These are phyloP conservation scores for Nebria brevicollis DNA, from an alignment of 2,888 invertebrate genomes.

Conservation along the genomic window DNA sequence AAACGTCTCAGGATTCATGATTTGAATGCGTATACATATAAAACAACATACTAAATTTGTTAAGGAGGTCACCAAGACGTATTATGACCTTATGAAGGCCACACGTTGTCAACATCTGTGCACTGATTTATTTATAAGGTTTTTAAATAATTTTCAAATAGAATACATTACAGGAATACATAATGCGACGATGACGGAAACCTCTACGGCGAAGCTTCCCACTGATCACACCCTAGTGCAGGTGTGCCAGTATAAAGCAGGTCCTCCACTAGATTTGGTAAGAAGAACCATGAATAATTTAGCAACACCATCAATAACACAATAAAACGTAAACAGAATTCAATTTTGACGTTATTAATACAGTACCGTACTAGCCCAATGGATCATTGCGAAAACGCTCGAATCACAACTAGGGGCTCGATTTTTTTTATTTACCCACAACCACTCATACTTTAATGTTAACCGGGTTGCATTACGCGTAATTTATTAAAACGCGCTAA, in stretches of 20 bases:
- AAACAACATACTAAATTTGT: no score
- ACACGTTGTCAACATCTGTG: no score
- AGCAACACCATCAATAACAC: not conserved
- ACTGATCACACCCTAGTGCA: slow-evolving; percentile 67
- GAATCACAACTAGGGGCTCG: not conserved
- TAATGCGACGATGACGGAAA: slow-evolving; percentile 59
- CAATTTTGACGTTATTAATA: not conserved
- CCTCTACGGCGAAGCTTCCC: slow-evolving; percentile 58
- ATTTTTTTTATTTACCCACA: not conserved
- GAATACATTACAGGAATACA: not conserved
- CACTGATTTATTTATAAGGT: no score
- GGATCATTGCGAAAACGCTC: not conserved
- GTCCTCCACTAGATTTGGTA: slow-evolving; percentile 60
- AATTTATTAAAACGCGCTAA: no score
- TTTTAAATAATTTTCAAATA: no score
- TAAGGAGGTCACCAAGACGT: no score
- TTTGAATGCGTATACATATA: no score
- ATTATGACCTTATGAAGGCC: no score
- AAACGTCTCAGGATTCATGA: no score
- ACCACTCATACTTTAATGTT: no score
- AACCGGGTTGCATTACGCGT: no score
- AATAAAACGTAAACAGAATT: no score
- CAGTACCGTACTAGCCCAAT: not conserved
- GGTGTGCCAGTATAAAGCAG: slow-evolving; percentile 62
- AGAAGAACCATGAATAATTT: slow-evolving; percentile 55